Evolutionary conservation across 2,797 vertebrate genomes (phyloP), one percentile per base, ranked within the genome.

Genomic region (Anguilla megastoma): DNA sequence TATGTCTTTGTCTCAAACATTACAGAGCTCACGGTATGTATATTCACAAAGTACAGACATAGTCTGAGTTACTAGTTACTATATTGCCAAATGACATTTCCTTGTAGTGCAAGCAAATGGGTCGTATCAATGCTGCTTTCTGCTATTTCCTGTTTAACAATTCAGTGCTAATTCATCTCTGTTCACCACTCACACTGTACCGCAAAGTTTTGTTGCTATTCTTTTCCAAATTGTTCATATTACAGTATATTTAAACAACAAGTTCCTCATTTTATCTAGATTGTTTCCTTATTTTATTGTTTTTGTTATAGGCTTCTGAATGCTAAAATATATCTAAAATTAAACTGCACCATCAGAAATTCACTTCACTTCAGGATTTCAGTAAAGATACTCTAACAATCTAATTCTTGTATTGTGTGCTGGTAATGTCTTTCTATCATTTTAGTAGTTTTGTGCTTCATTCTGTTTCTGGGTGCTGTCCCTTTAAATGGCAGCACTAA

Each of bases 61-160:
- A 3, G 30, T 56, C 79, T 83, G 33, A 36, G 33, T 79, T 79
- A 82, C 41, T 48, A 16, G 33, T 79, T 45, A 82, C 45, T 48
- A 30, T 48, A 50, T 41, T 82, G 18, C 45, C 79, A 24, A 48
- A 82, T 21, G 41, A 36, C 60, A 54, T 84, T 84, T 87, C 24
- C 66, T 74, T 24, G 60, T 69, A 87, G 80, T 41, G 50, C 84
- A 86, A 80, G 69, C 69, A 85, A 89, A 82, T 86, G 56, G 36
- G 33, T 45, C 56, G 84, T 88, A 87, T 88, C 60, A 71, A 50
- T 89, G 18, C 24, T 27, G 41, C 48, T 69, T 66, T 45, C 24
- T 66, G 71, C 52, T 56, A 88, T 88, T 90, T 85, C 56, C 89
- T 87, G 50, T 12, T 87, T 89, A 87, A 85, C 85, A 87, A 24